Percentiles rank a stretch among this genome's conserved stretches.
These are phyloP conservation scores for Rhopalosiphum nymphaeae DNA, from an alignment of 2,888 invertebrate genomes.

Conservation along the genomic window DNA sequence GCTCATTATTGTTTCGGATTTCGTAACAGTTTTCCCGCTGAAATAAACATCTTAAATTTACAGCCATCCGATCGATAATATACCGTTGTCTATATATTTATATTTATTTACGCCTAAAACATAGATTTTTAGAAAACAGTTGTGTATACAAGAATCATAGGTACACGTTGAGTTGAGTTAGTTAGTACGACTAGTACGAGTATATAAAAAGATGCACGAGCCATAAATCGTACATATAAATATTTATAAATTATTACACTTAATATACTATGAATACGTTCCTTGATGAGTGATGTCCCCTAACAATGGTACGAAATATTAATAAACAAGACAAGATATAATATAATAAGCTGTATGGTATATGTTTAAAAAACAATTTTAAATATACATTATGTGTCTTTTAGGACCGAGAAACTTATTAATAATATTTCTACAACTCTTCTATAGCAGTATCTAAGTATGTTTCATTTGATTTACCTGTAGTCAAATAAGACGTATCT, in stretches of 20 bases:
- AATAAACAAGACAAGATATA: not conserved
- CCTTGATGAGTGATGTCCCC: not conserved
- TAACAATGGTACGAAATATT: not conserved
- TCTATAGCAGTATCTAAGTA: not conserved
- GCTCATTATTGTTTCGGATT: not conserved
- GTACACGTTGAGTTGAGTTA: not conserved
- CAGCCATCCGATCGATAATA: not conserved
- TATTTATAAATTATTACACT: conserved; percentile 4
- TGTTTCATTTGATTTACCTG: not conserved
- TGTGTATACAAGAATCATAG: not conserved
- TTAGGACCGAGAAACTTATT: not conserved
- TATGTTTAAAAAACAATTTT: not conserved
- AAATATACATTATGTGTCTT: not conserved
- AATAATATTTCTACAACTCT: not conserved
- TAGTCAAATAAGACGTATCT: not conserved
- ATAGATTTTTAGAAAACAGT: not conserved
- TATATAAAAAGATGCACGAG: not conserved
- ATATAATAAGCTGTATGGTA: not conserved
- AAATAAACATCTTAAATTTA: too few relatives aligned
- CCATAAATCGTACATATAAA: not conserved
- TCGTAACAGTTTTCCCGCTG: not conserved
- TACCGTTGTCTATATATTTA: not conserved
- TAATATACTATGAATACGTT: not conserved
- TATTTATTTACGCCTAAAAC: too few relatives aligned
- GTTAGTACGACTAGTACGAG: not conserved